Base-by-base conservation (phyloP, 1,140 invertebrate species). In the Micrasema minimum region DNA sequence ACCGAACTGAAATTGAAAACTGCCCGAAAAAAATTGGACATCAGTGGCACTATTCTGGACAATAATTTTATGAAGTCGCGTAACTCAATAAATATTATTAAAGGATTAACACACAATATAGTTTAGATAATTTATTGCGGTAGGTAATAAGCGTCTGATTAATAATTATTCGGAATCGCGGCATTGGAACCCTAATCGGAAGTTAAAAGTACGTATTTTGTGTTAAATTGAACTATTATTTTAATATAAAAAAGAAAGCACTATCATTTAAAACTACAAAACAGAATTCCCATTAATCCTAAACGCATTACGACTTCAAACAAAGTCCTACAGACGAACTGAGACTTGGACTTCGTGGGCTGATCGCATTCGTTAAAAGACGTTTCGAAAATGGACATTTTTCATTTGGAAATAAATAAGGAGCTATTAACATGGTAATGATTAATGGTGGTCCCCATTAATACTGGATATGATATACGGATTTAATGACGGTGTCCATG, bases 381-480 rank as follows among this genome's bases (percentile, higher is more conserved):
- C 64, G 35, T 53, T 51, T 53, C 48, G 31, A 16, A 53, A 53
- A 66, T 53, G 64, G 64, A 66, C 64, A 66, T 66, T 66, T 66
- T 66, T 66, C 46, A 66, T 66, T 66, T 66, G 31, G 50, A 66
- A 35, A 38, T 66, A 66, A 50, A 37, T 66, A 66, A 12, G 64
- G 48, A 51, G 31, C 64, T 66, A 66, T 66, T 66, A 66, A 66
- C 64, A 18, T 51, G 23, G 22, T 3, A 9, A 37, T 66, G 64
- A 66, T 66, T 51, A 37, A 66, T 66, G 46, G 16, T 11, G 22
- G 41, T 1, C 3, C 12, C 41, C 59, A 64, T 64, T 64, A 64
- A 64, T 64, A 45, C 43, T 16, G 22, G 59, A 14, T 64, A 64
- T 64, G 59, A 64, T 64, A 64, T 64, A 64, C 59, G 59, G 43